Evolutionary conservation across 2,888 invertebrate species (phyloP).

Genomic region (Ormyrus pomaceus): DNA sequence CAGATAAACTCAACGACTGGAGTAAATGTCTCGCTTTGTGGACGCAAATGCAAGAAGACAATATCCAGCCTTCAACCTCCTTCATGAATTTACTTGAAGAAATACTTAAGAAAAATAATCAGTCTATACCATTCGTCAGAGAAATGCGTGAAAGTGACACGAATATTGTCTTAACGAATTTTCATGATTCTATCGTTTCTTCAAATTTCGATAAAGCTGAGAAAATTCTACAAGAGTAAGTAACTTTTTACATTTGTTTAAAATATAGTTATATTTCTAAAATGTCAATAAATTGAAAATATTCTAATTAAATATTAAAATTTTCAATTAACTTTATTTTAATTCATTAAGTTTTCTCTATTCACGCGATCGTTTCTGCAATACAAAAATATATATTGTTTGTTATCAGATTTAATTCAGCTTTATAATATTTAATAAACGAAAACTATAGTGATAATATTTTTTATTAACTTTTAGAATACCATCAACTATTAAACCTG

Average conservation of each 20-base stretch:
- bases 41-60: conserved; percentile 91
- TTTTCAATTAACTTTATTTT: too few relatives aligned
- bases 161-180: neutral
- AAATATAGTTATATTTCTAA: too few relatives aligned
- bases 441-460: too few relatives aligned
- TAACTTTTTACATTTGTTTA: too few relatives aligned
- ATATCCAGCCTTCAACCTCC: conserved; percentile 79
- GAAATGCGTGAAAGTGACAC: neutral
- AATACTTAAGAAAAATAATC: conserved; percentile 81
- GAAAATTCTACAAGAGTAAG: conserved; percentile 20
- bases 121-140: conserved; percentile 83
- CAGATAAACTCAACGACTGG: conserved; percentile 77
- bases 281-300: too few relatives aligned
- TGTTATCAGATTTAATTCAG: too few relatives aligned
- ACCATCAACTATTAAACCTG: neutral
- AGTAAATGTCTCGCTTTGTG: conserved; percentile 87
- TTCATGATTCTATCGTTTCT: neutral
- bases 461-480: neutral
- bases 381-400: too few relatives aligned
- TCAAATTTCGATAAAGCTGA: conserved; percentile 14
- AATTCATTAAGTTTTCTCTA: too few relatives aligned
- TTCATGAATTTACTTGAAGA: conserved; percentile 77
- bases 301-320: too few relatives aligned
- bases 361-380: too few relatives aligned
- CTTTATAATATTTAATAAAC: too few relatives aligned